These are phyloP conservation scores for Piezodorus guildinii DNA, from an alignment of 1,140 invertebrate species.

Conservation along the genomic window DNA sequence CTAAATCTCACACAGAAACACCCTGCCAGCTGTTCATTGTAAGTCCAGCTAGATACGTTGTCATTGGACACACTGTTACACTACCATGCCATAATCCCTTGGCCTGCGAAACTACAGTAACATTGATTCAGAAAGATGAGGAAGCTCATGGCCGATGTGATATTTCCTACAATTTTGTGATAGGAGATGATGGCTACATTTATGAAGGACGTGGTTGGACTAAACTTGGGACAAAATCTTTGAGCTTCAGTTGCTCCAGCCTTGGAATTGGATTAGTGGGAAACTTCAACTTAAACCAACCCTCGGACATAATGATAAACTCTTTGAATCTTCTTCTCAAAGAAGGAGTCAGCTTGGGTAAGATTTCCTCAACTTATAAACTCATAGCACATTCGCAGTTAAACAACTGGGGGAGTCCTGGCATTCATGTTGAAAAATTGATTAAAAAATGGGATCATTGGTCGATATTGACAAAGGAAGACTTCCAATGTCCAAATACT, in stretches of 20 bases:
- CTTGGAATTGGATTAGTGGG: conserved; percentile 63
- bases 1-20: not conserved
- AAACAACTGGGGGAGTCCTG: too few relatives aligned
- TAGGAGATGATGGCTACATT: conserved; percentile 62
- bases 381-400: too few relatives aligned
- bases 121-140: conserved; percentile 39
- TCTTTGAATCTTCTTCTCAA: too few relatives aligned
- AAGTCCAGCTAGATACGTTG: conserved; percentile 8
- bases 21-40: conserved; percentile 15
- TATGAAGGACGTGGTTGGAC: conserved; percentile 57
- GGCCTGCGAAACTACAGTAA: conserved; percentile 35
- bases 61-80: conserved; percentile 10
- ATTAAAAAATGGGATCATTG: too few relatives aligned
- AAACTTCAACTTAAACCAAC: not conserved
- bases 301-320: too few relatives aligned
- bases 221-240: conserved; percentile 55
- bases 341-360: too few relatives aligned
- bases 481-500: too few relatives aligned
- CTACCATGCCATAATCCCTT: conserved; percentile 31
- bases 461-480: too few relatives aligned
- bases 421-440: too few relatives aligned
- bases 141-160: conserved; percentile 46
- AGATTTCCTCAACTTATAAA: too few relatives aligned
- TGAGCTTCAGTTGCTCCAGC: conserved; percentile 52
- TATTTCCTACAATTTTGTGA: conserved; percentile 62